These are phyloP conservation scores for Sebastes hubbsi DNA, from an alignment of 2,797 vertebrate genomes.

Conservation along the genomic window DNA sequence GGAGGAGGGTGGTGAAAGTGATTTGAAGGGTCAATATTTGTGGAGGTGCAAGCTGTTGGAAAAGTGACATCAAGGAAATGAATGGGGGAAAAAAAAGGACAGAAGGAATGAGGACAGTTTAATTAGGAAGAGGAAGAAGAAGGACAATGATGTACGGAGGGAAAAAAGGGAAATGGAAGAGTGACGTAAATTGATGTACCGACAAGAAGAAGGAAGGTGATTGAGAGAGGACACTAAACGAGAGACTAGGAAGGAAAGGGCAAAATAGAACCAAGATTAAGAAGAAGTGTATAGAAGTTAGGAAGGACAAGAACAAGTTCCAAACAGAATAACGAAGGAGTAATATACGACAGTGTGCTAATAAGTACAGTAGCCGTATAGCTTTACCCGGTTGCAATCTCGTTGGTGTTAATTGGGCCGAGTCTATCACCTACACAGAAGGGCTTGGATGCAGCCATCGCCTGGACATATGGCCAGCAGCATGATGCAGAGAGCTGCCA, in stretches of 20 bases:
- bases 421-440: constrained; percentile 76
- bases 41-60: background rate
- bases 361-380: constrained; percentile 9
- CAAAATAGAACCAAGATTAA: background rate
- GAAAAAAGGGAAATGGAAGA: background rate
- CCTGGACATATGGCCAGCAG: constrained; percentile 75
- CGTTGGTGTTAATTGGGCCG: constrained; percentile 70
- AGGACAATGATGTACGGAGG: background rate
- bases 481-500: constrained; percentile 64
- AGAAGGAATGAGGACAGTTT: background rate
- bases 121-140: background rate
- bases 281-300: background rate
- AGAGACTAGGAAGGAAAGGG: background rate
- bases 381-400: constrained; percentile 44
- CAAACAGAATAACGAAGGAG: background rate
- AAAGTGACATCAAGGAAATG: background rate
- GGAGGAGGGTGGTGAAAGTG: background rate
- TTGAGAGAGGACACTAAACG: background rate
- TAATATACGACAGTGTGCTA: constrained; percentile 2
- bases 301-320: background rate
- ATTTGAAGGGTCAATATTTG: constrained; percentile 29
- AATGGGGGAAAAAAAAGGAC: background rate
- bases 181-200: background rate
- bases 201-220: background rate
- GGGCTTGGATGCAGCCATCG: constrained; percentile 53